phyloP scores from a whole-genome alignment of 2,888 invertebrate genomes.

The Tachystola acroxantha region DNA sequence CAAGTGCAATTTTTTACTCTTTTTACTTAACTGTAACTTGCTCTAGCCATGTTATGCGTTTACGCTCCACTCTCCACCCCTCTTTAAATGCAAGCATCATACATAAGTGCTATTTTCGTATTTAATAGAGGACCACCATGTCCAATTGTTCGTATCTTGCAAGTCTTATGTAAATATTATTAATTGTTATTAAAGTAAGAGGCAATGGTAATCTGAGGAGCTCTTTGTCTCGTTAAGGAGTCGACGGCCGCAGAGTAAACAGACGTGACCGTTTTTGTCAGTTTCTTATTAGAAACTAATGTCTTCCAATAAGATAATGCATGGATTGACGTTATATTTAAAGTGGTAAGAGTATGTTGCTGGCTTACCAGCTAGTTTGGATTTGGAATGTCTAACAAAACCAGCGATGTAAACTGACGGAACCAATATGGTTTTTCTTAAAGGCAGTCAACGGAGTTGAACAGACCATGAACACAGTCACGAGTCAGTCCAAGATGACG shows the following conservation, averaged over 20 bases:
- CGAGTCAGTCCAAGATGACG: slow-evolving; percentile 33
- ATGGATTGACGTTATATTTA: background rate
- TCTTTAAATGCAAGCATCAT: too few relatives aligned
- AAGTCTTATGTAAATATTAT: slow-evolving; percentile 6
- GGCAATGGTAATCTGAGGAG: slow-evolving; percentile 30
- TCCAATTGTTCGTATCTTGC: background rate
- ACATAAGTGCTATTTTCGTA: too few relatives aligned
- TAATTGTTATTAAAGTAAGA: slow-evolving; percentile 6
- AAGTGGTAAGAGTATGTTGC: background rate
- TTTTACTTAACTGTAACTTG: too few relatives aligned
- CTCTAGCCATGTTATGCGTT: too few relatives aligned
- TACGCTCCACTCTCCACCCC: too few relatives aligned
- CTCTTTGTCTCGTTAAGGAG: slow-evolving; percentile 44
- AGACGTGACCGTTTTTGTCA: slow-evolving; percentile 45
- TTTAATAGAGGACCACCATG: too few relatives aligned
- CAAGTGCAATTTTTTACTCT: too few relatives aligned
- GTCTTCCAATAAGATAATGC: slow-evolving; percentile 5
- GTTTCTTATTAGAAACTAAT: slow-evolving; percentile 33
- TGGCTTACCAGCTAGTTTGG: background rate
- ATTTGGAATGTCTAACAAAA: background rate
- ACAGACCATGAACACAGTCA: background rate
- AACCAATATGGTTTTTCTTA: background rate
- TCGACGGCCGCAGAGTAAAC: slow-evolving; percentile 39
- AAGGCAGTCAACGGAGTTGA: background rate
- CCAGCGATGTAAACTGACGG: background rate